Evolutionary conservation across 2,888 invertebrate species (phyloP), one percentile per base, ranked within the genome.

Genomic region (Synergus umbraculus): DNA sequence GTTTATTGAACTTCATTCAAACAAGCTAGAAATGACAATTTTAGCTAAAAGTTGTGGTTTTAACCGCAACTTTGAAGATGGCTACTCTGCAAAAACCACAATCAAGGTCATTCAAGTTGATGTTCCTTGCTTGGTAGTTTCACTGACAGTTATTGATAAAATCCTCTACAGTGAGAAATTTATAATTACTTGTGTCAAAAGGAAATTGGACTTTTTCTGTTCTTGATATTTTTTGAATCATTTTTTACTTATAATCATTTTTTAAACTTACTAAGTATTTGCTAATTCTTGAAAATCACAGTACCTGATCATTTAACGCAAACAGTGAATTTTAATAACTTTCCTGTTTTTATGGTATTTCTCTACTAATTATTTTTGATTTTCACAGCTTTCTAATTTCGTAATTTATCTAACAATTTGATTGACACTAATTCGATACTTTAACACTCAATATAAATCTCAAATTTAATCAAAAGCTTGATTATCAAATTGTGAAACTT

Each of bases 31-130:
- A 9, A 41, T 65, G 37, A 65, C 15, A 65, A 41, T n/a, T 29
- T 41, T 7, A 37, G 41, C 37, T n/a, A 15, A n/a, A 64, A n/a
- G 7, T 41, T 65, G 65, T 41, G 15, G n/a, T 65, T 60, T 65
- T 15, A 29, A 15, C 15, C 29, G 22, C 63, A 64, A 64, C 15
- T 37, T 65, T 41, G 15, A 29, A 65, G n/a, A 65, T 65, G n/a
- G n/a, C 41, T 41, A 37, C 41, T 37, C 8, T 37, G 3, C n/a
- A 41, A 65, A n/a, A 65, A 41, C 65, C 41, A 65, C 65, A 65
- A 15, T 65, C 65, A 65, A 65, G 65, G 41, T 65, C 65, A 65
- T 41, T 65, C 8, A 65, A 37, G 65, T 41, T 65, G 41, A 65
- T 65, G 65, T 41, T 37, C 29, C 65, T 7, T 37, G 15, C 29